Evolutionary conservation across 2,113 vertebrate genomes (phyloP).

Genomic region (Lates calcarifer): DNA sequence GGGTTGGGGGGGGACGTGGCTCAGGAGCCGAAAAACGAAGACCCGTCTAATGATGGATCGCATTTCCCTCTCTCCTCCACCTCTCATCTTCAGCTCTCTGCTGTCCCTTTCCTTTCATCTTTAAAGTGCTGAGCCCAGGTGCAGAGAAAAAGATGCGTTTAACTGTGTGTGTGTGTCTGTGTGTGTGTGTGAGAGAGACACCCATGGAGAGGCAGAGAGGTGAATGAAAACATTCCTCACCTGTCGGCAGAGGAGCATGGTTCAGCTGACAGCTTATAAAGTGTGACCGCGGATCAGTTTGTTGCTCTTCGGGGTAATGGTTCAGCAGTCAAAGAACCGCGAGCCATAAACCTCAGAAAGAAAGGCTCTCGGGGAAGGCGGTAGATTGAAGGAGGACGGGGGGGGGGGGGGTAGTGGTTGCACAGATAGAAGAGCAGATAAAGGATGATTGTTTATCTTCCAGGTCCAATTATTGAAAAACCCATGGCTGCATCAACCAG

Average conservation of each 20-base stretch:
- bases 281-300: constrained; percentile 73
- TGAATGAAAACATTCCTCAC: constrained; percentile 79
- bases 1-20: background rate
- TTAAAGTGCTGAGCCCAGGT: constrained; percentile 67
- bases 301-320: constrained; percentile 72
- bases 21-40: constrained; percentile 39
- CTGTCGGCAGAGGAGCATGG: constrained; percentile 61
- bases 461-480: constrained; percentile 67
- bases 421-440: constrained; percentile 57
- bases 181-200: constrained; percentile 33
- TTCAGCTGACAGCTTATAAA: constrained; percentile 77
- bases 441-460: constrained; percentile 61
- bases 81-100: constrained; percentile 63
- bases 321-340: constrained; percentile 68
- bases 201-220: constrained; percentile 56
- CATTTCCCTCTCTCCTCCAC: constrained; percentile 53
- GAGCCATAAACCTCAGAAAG: constrained; percentile 62
- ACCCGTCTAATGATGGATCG: constrained; percentile 68
- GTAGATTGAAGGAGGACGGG: constrained; percentile 44
- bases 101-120: constrained; percentile 70
- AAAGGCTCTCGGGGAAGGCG: constrained; percentile 38
- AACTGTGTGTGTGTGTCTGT: constrained; percentile 23
- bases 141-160: constrained; percentile 52
- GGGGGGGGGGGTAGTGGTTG: constrained; percentile 1
- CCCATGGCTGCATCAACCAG: constrained; percentile 39